Evolutionary conservation across 1,140 invertebrate genomes (phyloP), one percentile per base, ranked within the genome.

Genomic region (Ectropis grisescens): DNA sequence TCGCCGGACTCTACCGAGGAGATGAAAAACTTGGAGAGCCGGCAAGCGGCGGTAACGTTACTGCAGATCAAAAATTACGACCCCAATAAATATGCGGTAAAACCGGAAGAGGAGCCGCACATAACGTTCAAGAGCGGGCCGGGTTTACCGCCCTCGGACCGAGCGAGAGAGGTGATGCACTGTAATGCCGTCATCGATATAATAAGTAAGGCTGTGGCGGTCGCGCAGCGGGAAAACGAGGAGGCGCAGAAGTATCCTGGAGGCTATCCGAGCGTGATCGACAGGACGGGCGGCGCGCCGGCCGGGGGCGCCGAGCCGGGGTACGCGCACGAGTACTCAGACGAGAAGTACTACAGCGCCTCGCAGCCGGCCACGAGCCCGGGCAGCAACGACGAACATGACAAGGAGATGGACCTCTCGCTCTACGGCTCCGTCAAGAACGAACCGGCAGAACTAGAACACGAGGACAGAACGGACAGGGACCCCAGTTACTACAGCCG

Each of bases 1-100:
- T 74, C 78, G 5, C 82, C 82, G 10, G 82, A 83, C 47, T 82
- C 82, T 1, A 83, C 80, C 6, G 82, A 83, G 26, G 82, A 83
- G 44, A 81, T 82, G 78, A 83, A 83, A 41, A 82, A 82, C 33
- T 48, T 82, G 15, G 82, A 83, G 53, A 82, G 80, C 41, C 58
- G 82, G 37, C 75, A 82, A 49, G 82, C 82, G 41, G 82, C 82
- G 22, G 82, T 81, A 11, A 81, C 82, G 40, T 54, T 83, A 9
- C 46, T 83, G 16, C 80, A 82, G 38, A 83, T 83, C 27, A 83
- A 83, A 56, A 82, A 83, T 47, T 74, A 83, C 54, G 82, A 82
- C 38, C 80, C 80, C 13, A 69, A 45, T 32, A 82, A 83, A 53
- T 83, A 82, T 47, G 58, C 54, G 15, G 58, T 78, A 12, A 80